Evolutionary conservation across 1,140 invertebrate genomes (phyloP).

Genomic region (Pseudomyrmex concolor): DNA sequence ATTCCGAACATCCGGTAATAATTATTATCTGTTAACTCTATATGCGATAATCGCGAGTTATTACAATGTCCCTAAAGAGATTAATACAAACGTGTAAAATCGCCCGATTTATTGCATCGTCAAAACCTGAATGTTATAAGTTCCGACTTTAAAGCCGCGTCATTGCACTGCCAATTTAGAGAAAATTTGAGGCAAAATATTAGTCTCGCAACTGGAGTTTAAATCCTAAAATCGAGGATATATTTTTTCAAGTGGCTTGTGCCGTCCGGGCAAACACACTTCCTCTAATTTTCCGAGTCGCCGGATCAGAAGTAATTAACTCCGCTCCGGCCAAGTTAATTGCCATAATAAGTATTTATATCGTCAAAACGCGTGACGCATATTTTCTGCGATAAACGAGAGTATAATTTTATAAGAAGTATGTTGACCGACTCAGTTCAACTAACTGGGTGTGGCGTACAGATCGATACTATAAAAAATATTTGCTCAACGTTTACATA

Average conservation of each 20-base stretch:
- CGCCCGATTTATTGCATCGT: neutral
- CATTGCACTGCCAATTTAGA: conserved; percentile 12
- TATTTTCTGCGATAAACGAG: neutral
- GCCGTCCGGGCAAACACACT: neutral
- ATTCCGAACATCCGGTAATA: neutral
- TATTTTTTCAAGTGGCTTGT: conserved; percentile 1
- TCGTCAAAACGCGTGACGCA: conserved; percentile 11
- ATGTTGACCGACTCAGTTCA: neutral
- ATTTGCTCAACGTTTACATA: conserved; percentile 41
- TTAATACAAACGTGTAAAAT: neutral
- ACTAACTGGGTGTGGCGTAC: conserved; percentile 75
- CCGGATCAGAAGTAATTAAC: conserved; percentile 39
- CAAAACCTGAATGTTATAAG: neutral
- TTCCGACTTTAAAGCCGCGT: conserved; percentile 1
- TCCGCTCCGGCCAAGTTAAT: conserved; percentile 5
- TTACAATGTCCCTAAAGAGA: neutral
- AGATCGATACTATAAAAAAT: conserved; percentile 79
- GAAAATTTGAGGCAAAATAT: neutral
- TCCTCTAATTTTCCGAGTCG: conserved; percentile 17
- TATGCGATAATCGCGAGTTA: neutral
- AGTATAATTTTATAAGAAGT: conserved; percentile 12
- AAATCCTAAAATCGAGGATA: neutral
- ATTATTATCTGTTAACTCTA: conserved; percentile 2
- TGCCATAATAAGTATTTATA: neutral
- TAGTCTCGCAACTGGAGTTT: neutral